phyloP scores from a whole-genome alignment of 2,888 invertebrate genomes.

The Lampropteryx suffumata region DNA sequence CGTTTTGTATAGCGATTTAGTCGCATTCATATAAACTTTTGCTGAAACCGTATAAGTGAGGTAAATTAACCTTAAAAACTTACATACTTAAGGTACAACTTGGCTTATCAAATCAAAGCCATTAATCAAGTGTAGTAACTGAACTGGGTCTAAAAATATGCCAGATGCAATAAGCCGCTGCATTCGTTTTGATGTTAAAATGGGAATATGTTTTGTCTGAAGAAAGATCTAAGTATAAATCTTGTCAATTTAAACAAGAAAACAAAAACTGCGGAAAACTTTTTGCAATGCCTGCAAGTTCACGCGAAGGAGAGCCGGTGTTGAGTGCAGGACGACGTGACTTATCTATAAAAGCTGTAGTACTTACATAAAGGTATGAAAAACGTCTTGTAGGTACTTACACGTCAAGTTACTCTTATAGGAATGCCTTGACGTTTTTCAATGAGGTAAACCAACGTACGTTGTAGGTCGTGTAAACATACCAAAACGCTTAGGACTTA shows the following conservation, averaged over 20 bases:
- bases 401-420: neutral
- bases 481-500: no score
- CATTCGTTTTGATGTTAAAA: conserved; percentile 38
- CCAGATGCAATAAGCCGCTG: conserved; percentile 39
- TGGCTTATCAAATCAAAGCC: no score
- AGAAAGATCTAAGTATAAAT: conserved; percentile 51
- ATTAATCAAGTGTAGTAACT: neutral
- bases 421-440: conserved; percentile 2
- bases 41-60: no score
- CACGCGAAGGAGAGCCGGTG: conserved; percentile 38
- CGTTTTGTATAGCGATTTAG: no score
- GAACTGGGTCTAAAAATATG: conserved; percentile 15
- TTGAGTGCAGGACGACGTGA: conserved; percentile 54
- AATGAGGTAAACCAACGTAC: no score
- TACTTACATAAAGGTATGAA: conserved; percentile 31
- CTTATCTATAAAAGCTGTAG: conserved; percentile 55
- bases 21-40: no score
- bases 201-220: conserved; percentile 37
- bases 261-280: conserved; percentile 40
- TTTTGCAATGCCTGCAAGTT: conserved; percentile 17
- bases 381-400: conserved; percentile 31
- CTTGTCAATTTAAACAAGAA: conserved; percentile 50
- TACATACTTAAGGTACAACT: no score
- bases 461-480: conserved; percentile 36
- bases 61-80: no score